Percentiles rank a stretch among this genome's conserved stretches.
Evolutionary conservation across 2,888 invertebrate genomes (phyloP).

Genomic region (Netelia fuscicornis): DNA sequence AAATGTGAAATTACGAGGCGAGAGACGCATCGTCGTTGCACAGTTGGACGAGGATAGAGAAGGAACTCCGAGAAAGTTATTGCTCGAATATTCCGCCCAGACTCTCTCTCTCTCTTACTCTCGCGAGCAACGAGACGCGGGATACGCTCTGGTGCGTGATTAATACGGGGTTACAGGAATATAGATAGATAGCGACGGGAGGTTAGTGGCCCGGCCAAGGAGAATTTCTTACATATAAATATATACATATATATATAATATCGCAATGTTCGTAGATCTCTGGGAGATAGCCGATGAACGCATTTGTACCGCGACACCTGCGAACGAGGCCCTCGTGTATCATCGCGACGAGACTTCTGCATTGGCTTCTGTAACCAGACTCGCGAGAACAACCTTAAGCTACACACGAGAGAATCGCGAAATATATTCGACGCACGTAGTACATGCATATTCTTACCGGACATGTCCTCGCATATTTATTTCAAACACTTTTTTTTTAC

Average conservation of each 20-base stretch:
- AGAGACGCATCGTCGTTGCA: background rate
- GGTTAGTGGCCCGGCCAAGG: slow-evolving; percentile 64
- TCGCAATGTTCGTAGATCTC: slow-evolving; percentile 80
- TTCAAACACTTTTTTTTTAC: background rate
- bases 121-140: slow-evolving; percentile 23
- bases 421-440: slow-evolving; percentile 43
- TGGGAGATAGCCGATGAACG: slow-evolving; percentile 75
- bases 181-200: slow-evolving; percentile 70
- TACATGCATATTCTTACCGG: background rate
- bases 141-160: slow-evolving; percentile 58
- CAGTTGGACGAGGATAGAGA: slow-evolving; percentile 4
- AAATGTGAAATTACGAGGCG: background rate
- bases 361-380: slow-evolving; percentile 51
- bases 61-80: slow-evolving; percentile 60
- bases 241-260: slow-evolving; percentile 54
- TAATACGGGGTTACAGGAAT: slow-evolving; percentile 67
- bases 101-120: background rate
- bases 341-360: slow-evolving; percentile 80
- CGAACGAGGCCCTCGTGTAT: slow-evolving; percentile 77
- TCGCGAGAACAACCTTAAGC: slow-evolving; percentile 56
- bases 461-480: slow-evolving; percentile 33
- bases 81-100: slow-evolving; percentile 63
- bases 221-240: slow-evolving; percentile 17
- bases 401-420: background rate
- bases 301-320: slow-evolving; percentile 82